A percentile compares a stretch with the other conserved stretches of the same genome.
phyloP scores from a whole-genome alignment of 1,140 invertebrate genomes.

The Tenebrio molitor region DNA sequence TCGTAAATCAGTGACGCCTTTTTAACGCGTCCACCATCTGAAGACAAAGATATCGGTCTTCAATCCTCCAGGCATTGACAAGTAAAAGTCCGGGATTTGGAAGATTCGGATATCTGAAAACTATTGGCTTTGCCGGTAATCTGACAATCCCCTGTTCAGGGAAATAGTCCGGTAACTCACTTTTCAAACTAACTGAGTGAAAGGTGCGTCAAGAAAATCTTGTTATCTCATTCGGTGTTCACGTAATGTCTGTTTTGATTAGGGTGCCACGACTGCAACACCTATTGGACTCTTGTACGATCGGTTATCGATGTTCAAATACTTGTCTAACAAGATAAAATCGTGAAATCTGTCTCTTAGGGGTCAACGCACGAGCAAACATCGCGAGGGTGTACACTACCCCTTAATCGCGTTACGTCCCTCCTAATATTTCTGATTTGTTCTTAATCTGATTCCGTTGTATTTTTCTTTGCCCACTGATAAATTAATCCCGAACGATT shows the following conservation, averaged over 20 bases:
- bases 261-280: no score
- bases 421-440: slow-evolving; percentile 43
- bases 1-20: no score
- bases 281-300: no score
- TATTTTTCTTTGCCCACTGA: slow-evolving; percentile 13
- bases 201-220: slow-evolving; percentile 49
- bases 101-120: slow-evolving; percentile 49
- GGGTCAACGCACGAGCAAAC: slow-evolving; percentile 3
- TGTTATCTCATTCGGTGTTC: slow-evolving; percentile 28
- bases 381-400: not conserved
- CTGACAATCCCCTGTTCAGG: slow-evolving; percentile 44
- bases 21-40: not conserved
- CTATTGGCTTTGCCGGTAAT: slow-evolving; percentile 52
- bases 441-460: slow-evolving; percentile 37
- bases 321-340: slow-evolving; percentile 9
- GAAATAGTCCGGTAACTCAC: slow-evolving; percentile 53
- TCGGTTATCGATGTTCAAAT: slow-evolving; percentile 3
- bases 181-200: slow-evolving; percentile 48
- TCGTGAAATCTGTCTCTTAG: not conserved
- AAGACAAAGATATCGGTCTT: slow-evolving; percentile 14
- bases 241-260: not conserved
- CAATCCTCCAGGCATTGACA: slow-evolving; percentile 45
- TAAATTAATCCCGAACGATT: slow-evolving; percentile 25
- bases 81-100: slow-evolving; percentile 44
- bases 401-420: slow-evolving; percentile 22